These are phyloP conservation scores for Campylomormyrus tamandua DNA, from an alignment of 2,113 vertebrate species.

Conservation along the genomic window DNA sequence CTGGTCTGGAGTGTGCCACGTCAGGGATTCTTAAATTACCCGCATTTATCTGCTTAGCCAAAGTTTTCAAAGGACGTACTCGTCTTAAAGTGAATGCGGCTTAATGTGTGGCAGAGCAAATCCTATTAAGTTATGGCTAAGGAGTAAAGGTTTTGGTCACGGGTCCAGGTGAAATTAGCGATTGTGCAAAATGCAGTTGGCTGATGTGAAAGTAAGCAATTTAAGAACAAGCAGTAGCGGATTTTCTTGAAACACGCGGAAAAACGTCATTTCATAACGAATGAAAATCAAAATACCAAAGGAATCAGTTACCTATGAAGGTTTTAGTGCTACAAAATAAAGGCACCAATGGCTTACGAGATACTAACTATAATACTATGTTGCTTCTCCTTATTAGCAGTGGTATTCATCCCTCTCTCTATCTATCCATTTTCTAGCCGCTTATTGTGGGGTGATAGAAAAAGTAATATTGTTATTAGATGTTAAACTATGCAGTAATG, in stretches of 20 bases:
- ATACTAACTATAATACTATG: not conserved
- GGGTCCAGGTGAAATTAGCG: not conserved
- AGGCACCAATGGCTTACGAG: not conserved
- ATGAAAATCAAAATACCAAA: not conserved
- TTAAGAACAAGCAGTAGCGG: not conserved
- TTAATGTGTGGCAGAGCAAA: not conserved
- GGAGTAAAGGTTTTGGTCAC: not conserved
- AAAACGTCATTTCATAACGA: not conserved
- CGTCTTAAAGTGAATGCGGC: not conserved
- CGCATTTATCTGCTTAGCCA: not conserved
- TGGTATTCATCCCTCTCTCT: not conserved
- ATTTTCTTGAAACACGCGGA: not conserved
- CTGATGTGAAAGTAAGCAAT: not conserved
- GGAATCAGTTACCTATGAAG: not conserved
- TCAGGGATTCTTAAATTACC: not conserved
- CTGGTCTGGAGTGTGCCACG: not conserved
- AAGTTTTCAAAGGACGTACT: not conserved
- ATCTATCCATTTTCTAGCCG: not conserved
- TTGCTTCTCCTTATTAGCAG: not conserved
- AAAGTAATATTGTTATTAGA: not conserved
- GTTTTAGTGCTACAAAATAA: not conserved
- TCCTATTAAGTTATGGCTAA: not conserved
- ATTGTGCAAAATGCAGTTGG: not conserved
- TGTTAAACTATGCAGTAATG: not conserved
- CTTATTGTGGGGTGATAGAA: not conserved